Evolutionary conservation across 2,888 invertebrate genomes (phyloP), one percentile per base, ranked within the genome.

Genomic region (Eucera pruinosa): DNA sequence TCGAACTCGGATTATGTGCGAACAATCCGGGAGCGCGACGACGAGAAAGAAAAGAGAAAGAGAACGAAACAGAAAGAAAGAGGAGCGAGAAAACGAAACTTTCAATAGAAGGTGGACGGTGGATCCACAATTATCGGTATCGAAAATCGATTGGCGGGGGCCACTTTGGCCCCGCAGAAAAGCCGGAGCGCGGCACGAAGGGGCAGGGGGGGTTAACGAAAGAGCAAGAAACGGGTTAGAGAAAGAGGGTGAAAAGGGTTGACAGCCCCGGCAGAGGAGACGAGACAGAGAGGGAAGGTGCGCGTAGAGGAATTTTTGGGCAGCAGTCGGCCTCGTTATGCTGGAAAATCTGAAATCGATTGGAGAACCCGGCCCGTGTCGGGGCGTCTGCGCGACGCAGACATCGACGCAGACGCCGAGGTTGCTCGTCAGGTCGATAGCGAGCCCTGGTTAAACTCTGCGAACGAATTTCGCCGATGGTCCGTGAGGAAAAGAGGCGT

Each of bases 341-440:
- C 86, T 89, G 89, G 90, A 89, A 90, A 91, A 91, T 91, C 90
- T 89, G 90, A 89, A 90, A 91, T 91, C 90, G 91, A 91, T 91
- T 89, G 90, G 81, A 86, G 87, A 84, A 85, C 87, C 86, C 85
- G 87, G 86, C 81, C 85, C 83, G 84, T 82, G 86, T 80, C 82
- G 85, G 81, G 87, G 91, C 90, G 91, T 88, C 90, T 91, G 91
- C 88, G 91, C 90, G 86, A 85, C 89, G 87, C 84, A 83, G 82
- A 89, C 87, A 89, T 89, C 89, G 88, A 90, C 88, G 87, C 89
- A 88, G 88, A 89, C 89, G 88, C 89, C 87, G 89, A 87, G 86
- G 87, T 88, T 88, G 86, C 88, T 87, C 88, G 87, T 86, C 89
- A 89, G 92, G 92, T 92, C 92, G 92, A 92, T 92, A 90, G 89